Conservation (phyloP, 2,113 vertebrate species). For the Amia ocellicauda region DNA sequence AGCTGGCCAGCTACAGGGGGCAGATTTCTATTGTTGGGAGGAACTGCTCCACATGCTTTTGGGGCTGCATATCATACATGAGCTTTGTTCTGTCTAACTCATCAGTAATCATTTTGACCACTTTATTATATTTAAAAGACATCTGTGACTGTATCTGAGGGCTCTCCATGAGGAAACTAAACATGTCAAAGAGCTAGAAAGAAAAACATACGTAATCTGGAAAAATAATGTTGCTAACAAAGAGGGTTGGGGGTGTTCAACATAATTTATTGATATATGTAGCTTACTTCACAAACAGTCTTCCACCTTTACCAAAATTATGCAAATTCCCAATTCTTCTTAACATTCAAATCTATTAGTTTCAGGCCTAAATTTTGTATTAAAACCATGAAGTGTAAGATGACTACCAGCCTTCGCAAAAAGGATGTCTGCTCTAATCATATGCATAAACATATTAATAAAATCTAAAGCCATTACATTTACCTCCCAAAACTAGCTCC, state of each 20-base stretch:
- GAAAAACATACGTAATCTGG: background rate
- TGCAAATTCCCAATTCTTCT: too few species aligned
- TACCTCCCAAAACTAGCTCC: too few species aligned
- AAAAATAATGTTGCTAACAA: too few species aligned
- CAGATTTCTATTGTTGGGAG: slow-evolving; percentile 59
- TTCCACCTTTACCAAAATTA: too few species aligned
- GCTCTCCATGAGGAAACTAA: slow-evolving; percentile 57
- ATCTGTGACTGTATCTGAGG: slow-evolving; percentile 56
- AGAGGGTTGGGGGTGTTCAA: too few species aligned
- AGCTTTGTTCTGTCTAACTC: slow-evolving; percentile 63
- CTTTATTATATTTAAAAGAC: slow-evolving; percentile 40
- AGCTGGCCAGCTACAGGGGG: slow-evolving; percentile 56
- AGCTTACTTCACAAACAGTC: too few species aligned
- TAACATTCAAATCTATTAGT: too few species aligned
- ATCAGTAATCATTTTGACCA: slow-evolving; percentile 54
- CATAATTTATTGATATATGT: too few species aligned
- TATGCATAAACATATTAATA: too few species aligned
- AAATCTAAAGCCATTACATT: too few species aligned
- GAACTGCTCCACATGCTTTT: fast-evolving
- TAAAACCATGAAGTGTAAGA: background rate
- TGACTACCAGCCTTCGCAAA: background rate
- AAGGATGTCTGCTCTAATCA: too few species aligned
- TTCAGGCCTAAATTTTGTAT: too few species aligned
- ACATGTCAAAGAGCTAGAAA: slow-evolving; percentile 71
- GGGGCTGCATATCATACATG: slow-evolving; percentile 41